Evolutionary conservation across 2,797 vertebrate genomes (phyloP), one percentile per base, ranked within the genome.

Genomic region (Caiman crocodilus): DNA sequence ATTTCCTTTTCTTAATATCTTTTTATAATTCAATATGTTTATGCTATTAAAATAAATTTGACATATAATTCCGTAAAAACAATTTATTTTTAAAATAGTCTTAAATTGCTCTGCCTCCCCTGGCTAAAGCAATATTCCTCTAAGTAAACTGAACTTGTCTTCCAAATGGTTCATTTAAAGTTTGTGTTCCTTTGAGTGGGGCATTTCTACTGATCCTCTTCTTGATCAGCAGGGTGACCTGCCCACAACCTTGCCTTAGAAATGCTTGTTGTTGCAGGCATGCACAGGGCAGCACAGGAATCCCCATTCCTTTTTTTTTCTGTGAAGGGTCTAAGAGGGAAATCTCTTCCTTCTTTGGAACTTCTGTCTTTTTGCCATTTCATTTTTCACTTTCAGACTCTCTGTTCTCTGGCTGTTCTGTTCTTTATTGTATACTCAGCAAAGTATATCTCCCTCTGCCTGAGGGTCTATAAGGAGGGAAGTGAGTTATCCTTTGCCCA

Each of bases 391-490:
- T 96, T 82, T 21, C 88, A 92, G 85, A 92, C 93, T 76, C 28
- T 50, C 55, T 73, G 9, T 92, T 95, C 90, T 87, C 3, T 85
- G 94, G 94, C 87, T 94, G 77, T 71, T 93, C 90, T 90, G 85
- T 74, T 90, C 75, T 90, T 89, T 79, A 28, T 23, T 92, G 42
- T 50, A 50, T 50, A 50, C 42, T 58, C 79, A 76, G 83, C 32
- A 60, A 91, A 87, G 91, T 84, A 30, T 58, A 17, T 82, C 61
- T 84, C 94, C 84, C 75, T 94, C 84, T 87, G 74, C 78, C 56
- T 75, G 85, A 25, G 30, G 42, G 9, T 84, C 92, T 76, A 82
- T 93, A 73, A 71, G 91, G 84, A 58, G 84, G 60, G 63, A 85
- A 87, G 74, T 94, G 82, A 91, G 71, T 67, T 89, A 79, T 60